Conservation (phyloP, 2,797 vertebrate species). For the Anguilla obscura region DNA sequence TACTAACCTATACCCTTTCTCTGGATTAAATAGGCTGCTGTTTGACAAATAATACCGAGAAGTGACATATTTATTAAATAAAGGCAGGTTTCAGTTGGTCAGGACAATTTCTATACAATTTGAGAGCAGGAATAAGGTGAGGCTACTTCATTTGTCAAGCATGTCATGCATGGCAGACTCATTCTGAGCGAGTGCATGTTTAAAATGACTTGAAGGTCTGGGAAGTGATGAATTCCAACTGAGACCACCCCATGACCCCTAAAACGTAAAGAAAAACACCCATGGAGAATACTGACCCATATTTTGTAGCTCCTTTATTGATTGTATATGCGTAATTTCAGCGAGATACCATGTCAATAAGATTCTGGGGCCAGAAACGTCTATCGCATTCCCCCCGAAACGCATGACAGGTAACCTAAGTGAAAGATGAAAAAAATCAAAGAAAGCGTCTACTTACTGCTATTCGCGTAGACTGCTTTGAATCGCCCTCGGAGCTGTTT, state of each 20-base stretch:
- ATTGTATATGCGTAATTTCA: not conserved
- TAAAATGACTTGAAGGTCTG: not conserved
- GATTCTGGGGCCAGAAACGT: not conserved
- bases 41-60: not conserved
- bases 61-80: not conserved
- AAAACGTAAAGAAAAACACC: not conserved
- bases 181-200: not conserved
- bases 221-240: not conserved
- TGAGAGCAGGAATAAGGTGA: not conserved
- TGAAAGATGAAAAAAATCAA: not conserved
- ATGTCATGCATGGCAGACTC: not conserved
- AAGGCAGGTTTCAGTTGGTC: not conserved
- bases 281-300: not conserved
- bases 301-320: not conserved
- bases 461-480: slow-evolving; percentile 83
- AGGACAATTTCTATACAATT: not conserved
- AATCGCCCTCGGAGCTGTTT: slow-evolving; percentile 65
- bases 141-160: not conserved
- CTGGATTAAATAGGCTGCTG: not conserved
- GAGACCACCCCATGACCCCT: not conserved
- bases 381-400: no score
- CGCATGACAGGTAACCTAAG: no score
- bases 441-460: slow-evolving; percentile 81
- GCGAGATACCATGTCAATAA: not conserved
- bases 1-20: not conserved